A percentile compares a stretch with the other conserved stretches of the same genome.
These are phyloP conservation scores for Mycalesis mineus DNA, from an alignment of 2,888 invertebrate genomes.

Conservation along the genomic window DNA sequence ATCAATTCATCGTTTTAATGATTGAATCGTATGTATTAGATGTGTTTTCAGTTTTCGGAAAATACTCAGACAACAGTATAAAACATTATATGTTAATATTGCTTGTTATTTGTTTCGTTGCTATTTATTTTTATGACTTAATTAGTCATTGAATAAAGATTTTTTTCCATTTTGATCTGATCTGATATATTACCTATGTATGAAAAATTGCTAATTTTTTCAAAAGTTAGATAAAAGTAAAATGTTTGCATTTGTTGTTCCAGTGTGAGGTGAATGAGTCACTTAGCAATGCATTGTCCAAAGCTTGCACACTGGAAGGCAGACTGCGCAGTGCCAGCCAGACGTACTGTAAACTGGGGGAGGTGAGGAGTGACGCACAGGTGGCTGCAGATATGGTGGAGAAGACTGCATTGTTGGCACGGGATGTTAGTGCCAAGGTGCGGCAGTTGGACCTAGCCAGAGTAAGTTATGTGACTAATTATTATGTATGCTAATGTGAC, in stretches of 20 bases:
- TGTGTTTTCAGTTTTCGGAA: no score
- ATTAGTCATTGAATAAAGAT: no score
- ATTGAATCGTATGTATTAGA: background rate
- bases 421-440: constrained; percentile 97
- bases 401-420: constrained; percentile 91
- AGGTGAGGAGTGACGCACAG: constrained; percentile 87
- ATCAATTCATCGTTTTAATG: background rate
- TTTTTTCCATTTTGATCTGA: no score
- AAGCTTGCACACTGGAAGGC: constrained; percentile 86
- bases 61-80: no score
- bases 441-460: constrained; percentile 94
- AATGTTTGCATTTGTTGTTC: background rate
- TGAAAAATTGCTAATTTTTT: no score
- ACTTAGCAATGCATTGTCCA: constrained; percentile 83
- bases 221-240: background rate
- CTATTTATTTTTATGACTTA: no score
- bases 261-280: constrained; percentile 85
- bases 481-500: no score
- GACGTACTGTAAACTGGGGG: constrained; percentile 87
- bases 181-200: no score
- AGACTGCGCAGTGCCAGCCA: constrained; percentile 89
- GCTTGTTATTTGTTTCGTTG: no score
- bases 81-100: no score
- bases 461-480: constrained; percentile 57
- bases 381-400: constrained; percentile 90